Evolutionary conservation across 1,140 invertebrate genomes (phyloP).

Genomic region (Paracyclopina nana): DNA sequence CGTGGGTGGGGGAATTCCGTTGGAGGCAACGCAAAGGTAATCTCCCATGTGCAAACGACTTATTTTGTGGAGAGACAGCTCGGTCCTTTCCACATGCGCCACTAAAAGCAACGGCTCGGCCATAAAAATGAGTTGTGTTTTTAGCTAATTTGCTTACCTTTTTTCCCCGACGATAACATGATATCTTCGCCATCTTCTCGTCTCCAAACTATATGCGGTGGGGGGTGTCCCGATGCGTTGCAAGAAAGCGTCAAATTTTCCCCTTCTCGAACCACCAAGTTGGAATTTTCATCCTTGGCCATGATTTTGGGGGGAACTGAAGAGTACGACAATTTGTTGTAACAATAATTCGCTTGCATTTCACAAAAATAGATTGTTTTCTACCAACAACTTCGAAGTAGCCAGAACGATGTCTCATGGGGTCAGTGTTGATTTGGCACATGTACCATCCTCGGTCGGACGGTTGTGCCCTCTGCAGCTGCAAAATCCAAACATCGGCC

Average conservation of each 20-base stretch:
- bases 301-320: conserved; percentile 78
- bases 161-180: conserved; percentile 4
- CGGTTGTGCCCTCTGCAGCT: conserved; percentile 23
- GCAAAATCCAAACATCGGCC: conserved; percentile 19
- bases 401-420: conserved; percentile 26
- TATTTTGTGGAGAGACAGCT: conserved; percentile 48
- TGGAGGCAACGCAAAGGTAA: conserved; percentile 72
- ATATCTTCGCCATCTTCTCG: conserved; percentile 41
- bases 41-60: conserved; percentile 63
- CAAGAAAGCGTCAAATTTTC: conserved; percentile 68
- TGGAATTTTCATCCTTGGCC: conserved; percentile 65
- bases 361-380: neutral
- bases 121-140: neutral
- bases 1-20: conserved; percentile 63
- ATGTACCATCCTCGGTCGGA: conserved; percentile 27
- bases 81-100: conserved; percentile 19
- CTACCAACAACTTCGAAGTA: conserved; percentile 29
- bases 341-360: neutral
- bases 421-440: conserved; percentile 31
- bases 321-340: conserved; percentile 24
- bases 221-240: conserved; percentile 67
- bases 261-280: conserved; percentile 71
- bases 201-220: conserved; percentile 71
- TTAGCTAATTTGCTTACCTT: neutral
- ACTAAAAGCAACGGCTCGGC: neutral